These are phyloP conservation scores for Patagioenas fasciata DNA, from an alignment of 2,113 vertebrate species.

Conservation along the genomic window DNA sequence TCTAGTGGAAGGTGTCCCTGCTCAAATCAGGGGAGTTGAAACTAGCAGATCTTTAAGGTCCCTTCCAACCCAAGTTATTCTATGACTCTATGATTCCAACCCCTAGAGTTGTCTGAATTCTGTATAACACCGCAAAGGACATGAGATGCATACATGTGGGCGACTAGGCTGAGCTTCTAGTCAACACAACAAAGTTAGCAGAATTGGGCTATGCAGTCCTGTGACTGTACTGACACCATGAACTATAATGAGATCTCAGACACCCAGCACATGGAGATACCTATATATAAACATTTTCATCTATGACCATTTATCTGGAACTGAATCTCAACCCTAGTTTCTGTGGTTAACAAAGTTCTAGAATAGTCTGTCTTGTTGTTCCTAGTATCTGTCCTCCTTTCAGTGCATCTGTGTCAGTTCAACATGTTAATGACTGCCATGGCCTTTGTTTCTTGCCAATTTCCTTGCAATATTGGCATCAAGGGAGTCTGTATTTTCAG, in stretches of 20 bases:
- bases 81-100: not conserved
- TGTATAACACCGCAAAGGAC: not conserved
- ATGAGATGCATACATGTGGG: not conserved
- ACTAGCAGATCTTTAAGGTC: not conserved
- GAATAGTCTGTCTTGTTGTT: not conserved
- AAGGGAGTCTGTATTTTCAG: not conserved
- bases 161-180: not conserved
- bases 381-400: not conserved
- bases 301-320: not conserved
- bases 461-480: not conserved
- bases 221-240: not conserved
- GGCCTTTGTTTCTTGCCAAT: not conserved
- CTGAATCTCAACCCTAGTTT: not conserved
- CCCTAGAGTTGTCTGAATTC: not conserved
- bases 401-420: not conserved
- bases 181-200: not conserved
- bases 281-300: not conserved
- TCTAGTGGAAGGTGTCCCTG: not conserved
- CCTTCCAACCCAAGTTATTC: not conserved
- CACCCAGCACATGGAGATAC: not conserved
- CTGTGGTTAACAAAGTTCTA: not conserved
- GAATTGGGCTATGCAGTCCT: not conserved
- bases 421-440: not conserved
- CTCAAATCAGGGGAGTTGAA: fast-evolving
- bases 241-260: not conserved